A percentile compares a stretch with the other conserved stretches of the same genome.
Evolutionary conservation across 2,113 vertebrate species (phyloP).

Genomic region (Lynx canadensis): DNA sequence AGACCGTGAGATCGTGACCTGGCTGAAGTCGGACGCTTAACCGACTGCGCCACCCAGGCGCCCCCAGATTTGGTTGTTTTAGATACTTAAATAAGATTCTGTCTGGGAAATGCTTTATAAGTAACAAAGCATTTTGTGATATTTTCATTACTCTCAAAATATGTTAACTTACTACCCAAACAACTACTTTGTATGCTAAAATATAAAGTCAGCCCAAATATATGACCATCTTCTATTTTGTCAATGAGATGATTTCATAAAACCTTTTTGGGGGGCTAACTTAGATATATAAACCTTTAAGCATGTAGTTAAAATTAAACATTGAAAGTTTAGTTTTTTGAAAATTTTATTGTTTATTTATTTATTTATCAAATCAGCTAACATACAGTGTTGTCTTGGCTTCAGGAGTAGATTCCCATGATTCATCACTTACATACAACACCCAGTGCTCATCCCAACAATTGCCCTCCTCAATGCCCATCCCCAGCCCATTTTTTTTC

Average conservation of each 20-base stretch:
- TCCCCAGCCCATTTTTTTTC: too few relatives aligned
- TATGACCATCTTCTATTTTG: not conserved
- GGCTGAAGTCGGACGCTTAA: too few relatives aligned
- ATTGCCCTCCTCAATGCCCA: too few relatives aligned
- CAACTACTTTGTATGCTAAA: not conserved
- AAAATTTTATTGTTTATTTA: not conserved
- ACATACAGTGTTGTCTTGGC: too few relatives aligned
- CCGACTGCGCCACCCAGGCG: too few relatives aligned
- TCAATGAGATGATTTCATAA: not conserved
- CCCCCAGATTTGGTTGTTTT: not conserved
- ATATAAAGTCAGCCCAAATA: not conserved
- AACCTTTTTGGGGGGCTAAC: not conserved
- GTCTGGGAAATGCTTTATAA: constrained; percentile 10
- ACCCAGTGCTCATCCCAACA: too few relatives aligned
- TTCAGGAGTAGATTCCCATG: too few relatives aligned
- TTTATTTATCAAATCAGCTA: too few relatives aligned
- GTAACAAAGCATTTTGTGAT: not conserved
- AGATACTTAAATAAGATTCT: constrained; percentile 18
- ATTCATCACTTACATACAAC: too few relatives aligned
- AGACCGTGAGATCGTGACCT: too few relatives aligned
- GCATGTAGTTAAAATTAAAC: constrained; percentile 21
- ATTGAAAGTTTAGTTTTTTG: not conserved
- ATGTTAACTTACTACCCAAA: not conserved
- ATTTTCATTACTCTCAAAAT: constrained; percentile 20
- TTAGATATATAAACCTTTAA: not conserved